Evolutionary conservation across 2,113 vertebrate genomes (phyloP), one percentile per base, ranked within the genome.

Genomic region (Pimephales promelas): DNA sequence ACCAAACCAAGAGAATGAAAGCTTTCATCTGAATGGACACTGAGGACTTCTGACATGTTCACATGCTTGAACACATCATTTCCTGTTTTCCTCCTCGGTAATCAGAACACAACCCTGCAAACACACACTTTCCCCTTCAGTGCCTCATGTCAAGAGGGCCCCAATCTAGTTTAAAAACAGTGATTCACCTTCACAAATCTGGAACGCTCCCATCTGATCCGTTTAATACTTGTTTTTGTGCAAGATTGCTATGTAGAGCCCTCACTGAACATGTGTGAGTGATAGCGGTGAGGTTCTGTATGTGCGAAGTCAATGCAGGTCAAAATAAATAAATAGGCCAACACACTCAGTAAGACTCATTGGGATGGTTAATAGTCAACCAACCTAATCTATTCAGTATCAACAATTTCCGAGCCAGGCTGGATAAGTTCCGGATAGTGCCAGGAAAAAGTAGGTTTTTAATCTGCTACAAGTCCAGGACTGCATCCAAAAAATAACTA

Each of bases 11-110:
- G 28, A 66, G 78, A 80, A 66, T 3, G 26, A 80, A 34, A 66
- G 43, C 22, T 34, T 71, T 78, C 18, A 81, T 54, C 68, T 47
- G 16, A 14, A 68, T 14, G 8, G 49, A 84, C 40, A 66, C 68
- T 24, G 18, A 20, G 26, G n/a, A 34, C 52, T 31, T 57, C 40
- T 34, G 74, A 86, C 45, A 56, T 18, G 52, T 80, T 73, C 70
- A 84, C 73, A 83, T 45, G 56, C 14, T 72, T 43, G 26, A 78
- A 57, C 43, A 62, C 68, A 71, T 52, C 16, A 64, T 79, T 85
- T 87, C 76, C 80, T 62, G 59, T 87, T 85, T 83, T 49, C 26
- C 20, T 82, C 2, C 43, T 70, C 36, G 5, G 43, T 61, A 49
- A 79, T 87, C 78, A 64, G 77, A 66, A 74, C 40, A 14, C 26